Percentiles rank a stretch among this genome's conserved stretches.
phyloP scores from a whole-genome alignment of 2,888 invertebrate genomes.

The Clostera curtula region DNA sequence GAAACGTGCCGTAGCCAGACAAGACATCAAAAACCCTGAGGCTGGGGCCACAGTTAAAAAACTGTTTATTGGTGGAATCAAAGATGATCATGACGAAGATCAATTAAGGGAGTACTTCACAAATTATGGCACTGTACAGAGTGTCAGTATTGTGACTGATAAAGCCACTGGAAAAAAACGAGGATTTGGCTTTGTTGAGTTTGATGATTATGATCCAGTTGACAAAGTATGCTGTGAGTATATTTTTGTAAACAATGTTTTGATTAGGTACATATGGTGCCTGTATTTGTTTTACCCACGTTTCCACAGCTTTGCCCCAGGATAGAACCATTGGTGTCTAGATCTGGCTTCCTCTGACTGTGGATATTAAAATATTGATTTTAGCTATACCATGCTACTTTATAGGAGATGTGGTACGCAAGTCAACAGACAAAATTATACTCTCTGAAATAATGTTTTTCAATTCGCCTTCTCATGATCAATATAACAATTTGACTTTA shows the following conservation, averaged over 20 bases:
- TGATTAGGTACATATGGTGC: too few species aligned
- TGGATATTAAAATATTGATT: conserved; percentile 64
- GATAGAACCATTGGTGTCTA: conserved; percentile 52
- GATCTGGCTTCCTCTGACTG: conserved; percentile 69
- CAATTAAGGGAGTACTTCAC: conserved; percentile 90
- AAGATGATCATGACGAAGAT: conserved; percentile 95
- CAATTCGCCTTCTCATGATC: conserved; percentile 4
- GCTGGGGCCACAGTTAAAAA: conserved; percentile 96
- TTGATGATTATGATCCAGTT: conserved; percentile 97
- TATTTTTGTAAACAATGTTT: conserved; percentile 8
- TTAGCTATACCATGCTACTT: conserved; percentile 64
- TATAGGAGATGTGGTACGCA: conserved; percentile 62
- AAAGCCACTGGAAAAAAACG: conserved; percentile 95
- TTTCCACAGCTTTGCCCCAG: conserved; percentile 70
- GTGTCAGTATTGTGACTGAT: conserved; percentile 92
- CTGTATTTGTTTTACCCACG: conserved; percentile 2
- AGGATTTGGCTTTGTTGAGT: conserved; percentile 97
- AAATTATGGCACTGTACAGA: conserved; percentile 87
- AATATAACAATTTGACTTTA: conserved; percentile 3
- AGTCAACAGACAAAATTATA: conserved; percentile 48
- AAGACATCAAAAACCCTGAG: conserved; percentile 93
- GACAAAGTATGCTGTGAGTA: conserved; percentile 96
- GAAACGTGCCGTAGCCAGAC: conserved; percentile 95
- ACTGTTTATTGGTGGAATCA: conserved; percentile 94
- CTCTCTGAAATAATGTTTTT: conserved; percentile 1